Base-by-base conservation (phyloP, 2,113 vertebrate species). In the Hippocampus barbouri region DNA sequence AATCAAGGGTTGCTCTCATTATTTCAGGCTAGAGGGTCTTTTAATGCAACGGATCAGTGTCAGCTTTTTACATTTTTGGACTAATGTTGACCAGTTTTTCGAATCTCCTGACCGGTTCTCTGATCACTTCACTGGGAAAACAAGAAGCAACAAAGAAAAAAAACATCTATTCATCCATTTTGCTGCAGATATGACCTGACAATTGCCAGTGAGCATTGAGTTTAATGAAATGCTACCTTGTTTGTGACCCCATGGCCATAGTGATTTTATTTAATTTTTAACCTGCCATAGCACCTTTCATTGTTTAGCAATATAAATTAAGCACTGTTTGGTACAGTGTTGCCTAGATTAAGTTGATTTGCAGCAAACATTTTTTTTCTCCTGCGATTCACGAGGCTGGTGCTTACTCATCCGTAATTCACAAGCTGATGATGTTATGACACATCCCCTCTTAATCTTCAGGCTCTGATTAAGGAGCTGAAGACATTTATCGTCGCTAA, bases 401-500 rank as follows among this genome's bases (percentile, higher is more conserved):
- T 64, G 18, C n/a, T 78, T 57, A 69, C 66, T 72, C 6, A 43
- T 67, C 18, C 43, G 66, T 38, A 73, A 70, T 66, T 73, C 34
- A 49, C 27, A 56, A 23, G 53, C n/a, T 56, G 21, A 69, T 77
- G 65, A 73, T 66, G 23, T 70, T 64, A 62, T 68, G 64, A 70
- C 69, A 70, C 71, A 71, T 53, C 47, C 40, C 49, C 18, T 74
- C 38, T 54, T 70, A 71, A 57, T 79, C 45, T 15, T 51, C 27
- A 59, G 62, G 23, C 64, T 65, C 21, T 68, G 21, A 73, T 75
- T 72, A 68, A 82, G 66, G 51, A 73, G 27, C 27, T 56, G 49
- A 74, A 79, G 34, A 79, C 66, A 73, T 79, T 64, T 59, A 60
- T 30, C 23, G 63, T 70, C 0, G 78, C 47, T 73, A 82, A 83